Conservation (phyloP, 2,113 vertebrate genomes). For the Microcebus ravelobensis region DNA sequence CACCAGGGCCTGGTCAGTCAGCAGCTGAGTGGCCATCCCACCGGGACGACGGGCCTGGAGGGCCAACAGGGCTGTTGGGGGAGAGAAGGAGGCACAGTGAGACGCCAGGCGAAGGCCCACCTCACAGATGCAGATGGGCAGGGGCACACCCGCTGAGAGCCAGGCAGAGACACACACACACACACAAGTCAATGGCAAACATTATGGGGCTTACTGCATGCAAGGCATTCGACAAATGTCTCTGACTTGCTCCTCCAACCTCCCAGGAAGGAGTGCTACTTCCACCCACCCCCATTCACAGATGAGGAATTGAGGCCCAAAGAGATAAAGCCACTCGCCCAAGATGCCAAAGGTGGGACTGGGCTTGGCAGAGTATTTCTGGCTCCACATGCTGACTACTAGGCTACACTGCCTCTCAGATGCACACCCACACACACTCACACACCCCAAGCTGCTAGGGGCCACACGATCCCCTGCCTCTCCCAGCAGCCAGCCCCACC, state of each 20-base stretch:
- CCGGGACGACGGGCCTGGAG: neutral
- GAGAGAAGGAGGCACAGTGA: neutral
- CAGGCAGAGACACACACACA: neutral
- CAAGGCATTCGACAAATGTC: neutral
- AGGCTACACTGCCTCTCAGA: neutral
- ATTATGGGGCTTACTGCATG: rapidly evolving
- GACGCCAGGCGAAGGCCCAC: neutral
- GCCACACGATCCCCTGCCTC: too few species aligned
- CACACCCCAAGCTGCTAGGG: neutral
- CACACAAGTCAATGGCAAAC: neutral
- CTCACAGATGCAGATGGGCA: neutral
- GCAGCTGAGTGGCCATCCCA: slow-evolving; percentile 26
- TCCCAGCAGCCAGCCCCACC: neutral
- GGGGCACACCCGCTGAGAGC: neutral
- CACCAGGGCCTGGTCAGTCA: neutral
- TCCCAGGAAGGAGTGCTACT: neutral
- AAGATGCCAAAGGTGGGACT: neutral
- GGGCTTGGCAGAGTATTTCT: neutral
- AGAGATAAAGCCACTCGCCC: neutral
- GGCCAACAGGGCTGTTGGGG: neutral
- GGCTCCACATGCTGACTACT: neutral
- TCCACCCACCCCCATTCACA: neutral
- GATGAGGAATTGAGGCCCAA: neutral
- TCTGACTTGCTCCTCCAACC: neutral
- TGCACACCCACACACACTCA: neutral